Percentiles rank a stretch among this genome's conserved stretches.
Conservation (phyloP, 2,888 invertebrate genomes). For the Heliconius sara region DNA sequence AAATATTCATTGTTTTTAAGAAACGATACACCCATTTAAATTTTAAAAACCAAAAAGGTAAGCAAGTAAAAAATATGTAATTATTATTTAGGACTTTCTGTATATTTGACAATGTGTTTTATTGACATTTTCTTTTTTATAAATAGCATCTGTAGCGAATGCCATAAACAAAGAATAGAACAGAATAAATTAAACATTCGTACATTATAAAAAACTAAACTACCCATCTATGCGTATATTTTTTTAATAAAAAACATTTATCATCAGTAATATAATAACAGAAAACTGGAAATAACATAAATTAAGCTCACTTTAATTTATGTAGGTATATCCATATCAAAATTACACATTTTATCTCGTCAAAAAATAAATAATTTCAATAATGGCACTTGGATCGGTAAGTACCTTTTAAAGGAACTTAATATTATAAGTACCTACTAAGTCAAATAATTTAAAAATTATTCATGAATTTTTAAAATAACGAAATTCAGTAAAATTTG, state of each 20-base stretch:
- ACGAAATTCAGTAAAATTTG: background rate
- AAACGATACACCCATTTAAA: conserved; percentile 49
- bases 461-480: too few relatives aligned
- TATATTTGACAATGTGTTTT: conserved; percentile 1
- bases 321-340: too few relatives aligned
- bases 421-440: background rate
- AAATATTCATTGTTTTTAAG: conserved; percentile 35
- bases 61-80: background rate
- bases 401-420: background rate
- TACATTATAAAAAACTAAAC: too few relatives aligned
- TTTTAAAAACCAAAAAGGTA: background rate
- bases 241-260: too few relatives aligned
- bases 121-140: conserved; percentile 4
- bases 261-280: too few relatives aligned
- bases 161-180: too few relatives aligned
- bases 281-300: too few relatives aligned
- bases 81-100: background rate
- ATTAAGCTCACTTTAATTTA: too few relatives aligned
- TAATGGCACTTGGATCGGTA: too few relatives aligned
- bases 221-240: too few relatives aligned
- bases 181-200: too few relatives aligned
- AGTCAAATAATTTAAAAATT: background rate
- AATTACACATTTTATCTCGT: background rate
- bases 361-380: background rate
- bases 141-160: background rate